Percentiles rank a stretch among this genome's conserved stretches.
Evolutionary conservation across 2,113 vertebrate genomes (phyloP).

Genomic region (Sapayoa aenigma): DNA sequence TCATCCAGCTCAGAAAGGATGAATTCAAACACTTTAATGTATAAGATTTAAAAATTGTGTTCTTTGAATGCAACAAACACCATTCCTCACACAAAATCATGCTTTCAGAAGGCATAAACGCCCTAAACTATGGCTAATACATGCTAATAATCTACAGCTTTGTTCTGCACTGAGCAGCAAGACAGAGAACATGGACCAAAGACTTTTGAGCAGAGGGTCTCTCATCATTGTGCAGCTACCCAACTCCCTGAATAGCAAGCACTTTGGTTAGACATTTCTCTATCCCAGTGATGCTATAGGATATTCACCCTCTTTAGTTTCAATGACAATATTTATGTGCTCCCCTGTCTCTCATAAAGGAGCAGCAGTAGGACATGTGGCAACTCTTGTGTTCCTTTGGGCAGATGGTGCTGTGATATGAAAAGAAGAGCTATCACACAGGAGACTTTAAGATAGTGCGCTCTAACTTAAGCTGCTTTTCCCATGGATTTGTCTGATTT

Average conservation of each 20-base stretch:
- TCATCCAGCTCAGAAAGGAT: background rate
- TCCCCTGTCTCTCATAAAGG: background rate
- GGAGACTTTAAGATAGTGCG: background rate
- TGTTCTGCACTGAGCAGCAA: background rate
- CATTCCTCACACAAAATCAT: background rate
- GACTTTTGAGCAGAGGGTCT: background rate
- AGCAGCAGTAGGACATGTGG: fast-evolving
- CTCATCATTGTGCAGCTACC: background rate
- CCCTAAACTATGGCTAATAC: fast-evolving
- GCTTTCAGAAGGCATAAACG: background rate
- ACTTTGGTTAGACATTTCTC: background rate
- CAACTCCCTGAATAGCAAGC: background rate
- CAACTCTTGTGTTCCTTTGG: background rate
- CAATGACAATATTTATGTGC: background rate
- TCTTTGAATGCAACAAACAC: background rate
- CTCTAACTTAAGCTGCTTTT: background rate
- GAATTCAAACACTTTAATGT: slow-evolving; percentile 2
- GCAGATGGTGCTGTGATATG: background rate
- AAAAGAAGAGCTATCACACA: background rate
- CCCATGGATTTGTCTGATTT: background rate
- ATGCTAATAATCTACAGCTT: background rate
- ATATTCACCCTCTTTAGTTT: background rate
- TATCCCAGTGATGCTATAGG: background rate
- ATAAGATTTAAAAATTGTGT: background rate
- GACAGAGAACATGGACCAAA: background rate